Base-by-base conservation (phyloP, 1,140 invertebrate genomes). In the Panonychus citri region DNA sequence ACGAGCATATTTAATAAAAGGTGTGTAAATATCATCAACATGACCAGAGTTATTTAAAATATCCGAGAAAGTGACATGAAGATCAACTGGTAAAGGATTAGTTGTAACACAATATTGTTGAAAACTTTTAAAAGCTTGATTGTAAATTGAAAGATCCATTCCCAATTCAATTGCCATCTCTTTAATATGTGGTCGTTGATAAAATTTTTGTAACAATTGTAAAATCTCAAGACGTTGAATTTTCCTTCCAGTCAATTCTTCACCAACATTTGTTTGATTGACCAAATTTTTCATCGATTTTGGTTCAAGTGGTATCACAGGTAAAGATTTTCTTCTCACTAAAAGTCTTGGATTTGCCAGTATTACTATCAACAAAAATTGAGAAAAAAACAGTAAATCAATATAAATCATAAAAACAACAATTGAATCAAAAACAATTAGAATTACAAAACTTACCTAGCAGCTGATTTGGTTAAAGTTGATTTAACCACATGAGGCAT, bases 31-130 rank as follows among this genome's bases (percentile, higher is more conserved):
- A 65, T 93, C 85, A 64, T 83, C 79, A 24, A 87, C 71, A 75
- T 94, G 81, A 12, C 82, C 81, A 56, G 37, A 26, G 24, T 63
- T 67, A 46, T 71, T 66, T 51, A 88, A 67, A 61, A 98, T 85
- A 70, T 98, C 93, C 73, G 81, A 89, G 51, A 97, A 76, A 4
- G 82, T 77, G 54, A 97, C 78, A 69, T 96, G 88, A 52, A 97
- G 72, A 70, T 94, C 89, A n/a, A 81, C 78, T 7, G 89, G 87
- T 50, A 98, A 73, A n/a, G 74, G 70, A 66, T 83, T 74, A 13
- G 82, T 76, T 68, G 87, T 81, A 49, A 91, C 68, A 69, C 90
- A 97, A 70, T 81, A 89, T 64, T 79, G 76, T 63, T 86, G 74
- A 71, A 97, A 98, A 58, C 82, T 86, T 8, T 82, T 74, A 65